Conservation (phyloP, 2,888 invertebrate genomes). For the Macaria notata region DNA sequence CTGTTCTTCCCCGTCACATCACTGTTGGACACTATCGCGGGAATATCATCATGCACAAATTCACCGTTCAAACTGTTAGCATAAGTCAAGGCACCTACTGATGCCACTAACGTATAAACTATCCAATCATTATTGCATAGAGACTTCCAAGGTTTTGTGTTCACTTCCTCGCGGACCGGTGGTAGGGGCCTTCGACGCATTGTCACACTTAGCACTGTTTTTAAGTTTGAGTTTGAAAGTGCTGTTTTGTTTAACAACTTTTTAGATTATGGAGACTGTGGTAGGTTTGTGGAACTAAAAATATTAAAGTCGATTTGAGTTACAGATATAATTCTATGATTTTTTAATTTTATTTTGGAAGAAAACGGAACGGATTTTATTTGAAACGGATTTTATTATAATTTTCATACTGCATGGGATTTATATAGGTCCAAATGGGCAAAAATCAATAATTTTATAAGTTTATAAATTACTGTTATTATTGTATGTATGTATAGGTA, state of each 20-base stretch:
- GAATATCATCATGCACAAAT: slow-evolving; percentile 94
- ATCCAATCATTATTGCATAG: slow-evolving; percentile 80
- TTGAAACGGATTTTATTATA: too few species aligned
- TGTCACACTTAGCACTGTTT: slow-evolving; percentile 29
- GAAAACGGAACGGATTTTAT: too few species aligned
- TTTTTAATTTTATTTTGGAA: too few species aligned
- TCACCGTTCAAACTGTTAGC: slow-evolving; percentile 89
- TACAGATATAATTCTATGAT: too few species aligned
- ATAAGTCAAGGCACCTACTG: slow-evolving; percentile 86
- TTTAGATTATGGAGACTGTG: too few species aligned
- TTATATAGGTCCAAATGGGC: too few species aligned
- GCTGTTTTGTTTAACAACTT: slow-evolving; percentile 1
- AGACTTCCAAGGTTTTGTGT: slow-evolving; percentile 54
- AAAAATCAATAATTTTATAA: too few species aligned
- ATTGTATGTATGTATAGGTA: neutral
- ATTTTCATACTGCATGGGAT: too few species aligned
- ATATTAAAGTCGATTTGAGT: too few species aligned
- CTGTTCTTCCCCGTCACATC: slow-evolving; percentile 88
- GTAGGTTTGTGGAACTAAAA: too few species aligned
- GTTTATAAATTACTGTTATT: neutral
- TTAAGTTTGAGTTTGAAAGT: too few species aligned
- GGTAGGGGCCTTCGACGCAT: slow-evolving; percentile 77
- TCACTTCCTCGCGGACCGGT: slow-evolving; percentile 72
- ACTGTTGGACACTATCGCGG: slow-evolving; percentile 90
- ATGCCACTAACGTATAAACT: slow-evolving; percentile 84